phyloP scores from a whole-genome alignment of 2,113 vertebrate genomes.

The Oryctolagus cuniculus region mOryCun1.1 NC_091438.1:89533501-89534000 shows the following conservation, averaged over 20 bases:
- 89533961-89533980: neutral
- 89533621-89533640: neutral
- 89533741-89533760: neutral
- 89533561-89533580: neutral
- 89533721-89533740: neutral
- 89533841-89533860: constrained; percentile 12
- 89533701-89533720: neutral
- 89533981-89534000: neutral
- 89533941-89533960: neutral
- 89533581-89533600: neutral
- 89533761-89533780: neutral
- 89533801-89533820: neutral
- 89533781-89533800: neutral
- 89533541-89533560: neutral
- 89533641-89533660: neutral
- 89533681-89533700: neutral
- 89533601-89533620: neutral
- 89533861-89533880: neutral
- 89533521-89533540: neutral
- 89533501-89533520: neutral
- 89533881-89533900: neutral
- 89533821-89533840: neutral
- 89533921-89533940: neutral
- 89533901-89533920: neutral
- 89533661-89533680: constrained; percentile 12